Percentiles rank a stretch among this genome's conserved stretches.
Evolutionary conservation across 1,140 invertebrate genomes (phyloP).

Genomic region (Ylistrum balloti): DNA sequence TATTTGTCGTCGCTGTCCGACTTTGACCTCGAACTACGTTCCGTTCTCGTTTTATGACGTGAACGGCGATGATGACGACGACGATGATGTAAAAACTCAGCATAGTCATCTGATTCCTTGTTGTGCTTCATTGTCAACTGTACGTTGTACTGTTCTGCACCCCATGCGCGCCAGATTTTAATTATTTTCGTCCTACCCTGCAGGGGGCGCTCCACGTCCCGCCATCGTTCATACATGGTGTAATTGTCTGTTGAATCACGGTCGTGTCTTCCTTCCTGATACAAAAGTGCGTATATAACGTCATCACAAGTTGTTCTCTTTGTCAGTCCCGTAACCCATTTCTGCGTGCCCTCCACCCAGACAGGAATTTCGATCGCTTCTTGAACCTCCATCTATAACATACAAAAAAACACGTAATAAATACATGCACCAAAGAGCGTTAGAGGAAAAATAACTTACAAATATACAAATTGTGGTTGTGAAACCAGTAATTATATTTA

Average conservation of each 20-base stretch:
- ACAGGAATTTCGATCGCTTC: conserved; percentile 87
- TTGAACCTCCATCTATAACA: conserved; percentile 55
- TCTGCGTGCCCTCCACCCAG: conserved; percentile 88
- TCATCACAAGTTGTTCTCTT: conserved; percentile 90
- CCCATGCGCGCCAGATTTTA: conserved; percentile 90
- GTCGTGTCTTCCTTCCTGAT: conserved; percentile 75
- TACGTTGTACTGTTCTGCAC: conserved; percentile 88
- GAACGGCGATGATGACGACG: conserved; percentile 73
- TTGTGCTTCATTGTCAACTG: conserved; percentile 82
- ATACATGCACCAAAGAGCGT: neutral
- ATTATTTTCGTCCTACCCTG: conserved; percentile 88
- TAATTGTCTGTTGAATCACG: conserved; percentile 76
- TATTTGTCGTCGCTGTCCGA: conserved; percentile 42
- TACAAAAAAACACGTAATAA: conserved; percentile 22
- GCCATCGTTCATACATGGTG: conserved; percentile 82
- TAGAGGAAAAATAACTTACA: too few species aligned
- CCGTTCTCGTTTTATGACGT: conserved; percentile 63
- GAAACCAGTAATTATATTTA: too few species aligned
- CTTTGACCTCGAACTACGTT: conserved; percentile 50
- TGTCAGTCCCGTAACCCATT: conserved; percentile 90
- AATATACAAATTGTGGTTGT: too few species aligned
- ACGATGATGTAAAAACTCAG: conserved; percentile 71
- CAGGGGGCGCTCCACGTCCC: conserved; percentile 87
- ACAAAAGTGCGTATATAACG: conserved; percentile 88
- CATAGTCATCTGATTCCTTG: conserved; percentile 73